A percentile compares a stretch with the other conserved stretches of the same genome.
phyloP scores from a whole-genome alignment of 2,113 vertebrate genomes.

The Larimichthys polyactis region DNA sequence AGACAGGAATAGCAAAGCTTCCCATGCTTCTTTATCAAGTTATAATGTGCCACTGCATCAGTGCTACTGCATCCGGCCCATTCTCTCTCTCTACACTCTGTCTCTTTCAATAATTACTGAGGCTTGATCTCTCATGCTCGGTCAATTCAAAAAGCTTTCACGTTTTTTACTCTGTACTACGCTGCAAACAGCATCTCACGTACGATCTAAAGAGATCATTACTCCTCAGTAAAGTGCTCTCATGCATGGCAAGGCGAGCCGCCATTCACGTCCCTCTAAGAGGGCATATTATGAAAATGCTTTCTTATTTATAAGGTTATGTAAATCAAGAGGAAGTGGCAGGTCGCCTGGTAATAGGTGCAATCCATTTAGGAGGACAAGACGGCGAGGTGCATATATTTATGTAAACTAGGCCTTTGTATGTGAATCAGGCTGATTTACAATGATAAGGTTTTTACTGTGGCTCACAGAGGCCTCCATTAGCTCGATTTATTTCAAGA shows the following conservation, averaged over 20 bases:
- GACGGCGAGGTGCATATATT: slow-evolving; percentile 27
- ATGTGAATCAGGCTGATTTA: slow-evolving; percentile 33
- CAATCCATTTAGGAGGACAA: slow-evolving; percentile 42
- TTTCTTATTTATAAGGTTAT: slow-evolving; percentile 57
- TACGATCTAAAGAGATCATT: slow-evolving; percentile 65
- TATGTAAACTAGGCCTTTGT: slow-evolving; percentile 38
- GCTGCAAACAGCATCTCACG: slow-evolving; percentile 40
- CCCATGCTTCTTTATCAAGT: slow-evolving; percentile 31
- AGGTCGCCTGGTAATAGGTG: slow-evolving; percentile 42
- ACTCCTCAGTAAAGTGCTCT: slow-evolving; percentile 57
- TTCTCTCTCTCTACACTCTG: slow-evolving; percentile 46
- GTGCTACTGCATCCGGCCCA: slow-evolving; percentile 55
- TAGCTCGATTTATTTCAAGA: slow-evolving; percentile 38
- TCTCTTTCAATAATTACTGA: slow-evolving; percentile 75
- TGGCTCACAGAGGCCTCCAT: slow-evolving; percentile 24
- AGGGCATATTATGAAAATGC: slow-evolving; percentile 38
- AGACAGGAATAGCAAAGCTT: slow-evolving; percentile 36
- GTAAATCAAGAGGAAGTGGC: slow-evolving; percentile 45
- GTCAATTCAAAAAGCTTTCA: slow-evolving; percentile 72
- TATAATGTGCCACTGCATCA: slow-evolving; percentile 38
- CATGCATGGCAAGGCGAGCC: slow-evolving; percentile 30
- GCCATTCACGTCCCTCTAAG: slow-evolving; percentile 22
- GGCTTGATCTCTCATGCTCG: slow-evolving; percentile 55
- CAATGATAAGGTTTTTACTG: slow-evolving; percentile 32
- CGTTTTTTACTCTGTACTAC: slow-evolving; percentile 54